These are phyloP conservation scores for Phalloptychus januarius DNA, from an alignment of 2,797 vertebrate genomes.

Conservation along the genomic window DNA sequence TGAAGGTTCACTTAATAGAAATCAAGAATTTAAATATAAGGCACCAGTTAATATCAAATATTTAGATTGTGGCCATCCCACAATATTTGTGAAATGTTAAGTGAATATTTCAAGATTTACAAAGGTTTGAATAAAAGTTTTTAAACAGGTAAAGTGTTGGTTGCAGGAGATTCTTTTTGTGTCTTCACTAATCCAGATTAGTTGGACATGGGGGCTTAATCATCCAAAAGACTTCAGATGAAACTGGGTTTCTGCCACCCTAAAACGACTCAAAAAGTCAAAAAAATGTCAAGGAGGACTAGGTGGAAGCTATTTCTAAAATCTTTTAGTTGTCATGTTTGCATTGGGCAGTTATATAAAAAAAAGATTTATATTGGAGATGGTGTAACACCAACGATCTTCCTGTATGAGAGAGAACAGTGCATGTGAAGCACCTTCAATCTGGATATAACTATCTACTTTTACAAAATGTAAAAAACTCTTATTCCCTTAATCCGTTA, in stretches of 20 bases:
- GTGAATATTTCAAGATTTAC: neutral
- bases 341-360: neutral
- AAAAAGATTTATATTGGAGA: neutral
- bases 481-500: neutral
- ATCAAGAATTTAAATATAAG: constrained; percentile 7
- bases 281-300: neutral
- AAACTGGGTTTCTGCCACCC: neutral
- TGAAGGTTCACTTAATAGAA: neutral
- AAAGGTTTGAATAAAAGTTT: neutral
- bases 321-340: neutral
- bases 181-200: neutral
- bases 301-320: neutral
- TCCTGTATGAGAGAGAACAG: neutral
- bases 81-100: constrained; percentile 30
- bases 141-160: neutral
- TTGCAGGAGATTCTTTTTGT: neutral
- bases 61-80: constrained; percentile 11
- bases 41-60: constrained; percentile 24
- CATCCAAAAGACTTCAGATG: neutral
- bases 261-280: neutral
- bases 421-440: neutral
- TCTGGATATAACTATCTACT: neutral
- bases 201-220: neutral
- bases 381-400: neutral
- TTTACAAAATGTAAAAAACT: neutral